phyloP scores from a whole-genome alignment of 2,113 vertebrate genomes.

The Lontra canadensis region DNA sequence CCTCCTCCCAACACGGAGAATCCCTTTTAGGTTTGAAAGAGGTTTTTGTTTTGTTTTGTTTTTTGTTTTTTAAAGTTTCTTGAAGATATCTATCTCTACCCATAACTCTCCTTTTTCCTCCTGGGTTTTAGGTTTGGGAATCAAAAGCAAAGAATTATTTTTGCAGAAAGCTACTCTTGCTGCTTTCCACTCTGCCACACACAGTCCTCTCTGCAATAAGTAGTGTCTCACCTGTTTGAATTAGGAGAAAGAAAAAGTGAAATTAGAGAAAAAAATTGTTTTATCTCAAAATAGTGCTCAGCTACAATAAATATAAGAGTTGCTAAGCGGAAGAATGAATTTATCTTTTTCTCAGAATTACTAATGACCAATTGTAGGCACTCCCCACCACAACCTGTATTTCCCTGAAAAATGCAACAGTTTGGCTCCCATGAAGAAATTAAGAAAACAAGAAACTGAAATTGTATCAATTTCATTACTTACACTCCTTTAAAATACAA shows the following conservation, averaged over 20 bases:
- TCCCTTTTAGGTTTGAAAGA: constrained; percentile 35
- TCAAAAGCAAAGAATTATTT: constrained; percentile 34
- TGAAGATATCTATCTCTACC: not conserved
- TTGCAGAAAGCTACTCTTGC: not conserved
- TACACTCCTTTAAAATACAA: constrained; percentile 80
- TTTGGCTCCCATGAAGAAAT: constrained; percentile 68
- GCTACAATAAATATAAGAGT: not conserved
- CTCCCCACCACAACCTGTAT: not conserved
- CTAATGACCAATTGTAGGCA: constrained; percentile 21
- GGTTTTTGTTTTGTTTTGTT: not conserved
- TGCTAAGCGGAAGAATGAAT: not conserved
- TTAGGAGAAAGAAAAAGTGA: not conserved
- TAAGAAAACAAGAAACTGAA: constrained; percentile 69
- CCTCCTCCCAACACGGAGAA: not conserved
- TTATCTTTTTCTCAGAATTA: constrained; percentile 55
- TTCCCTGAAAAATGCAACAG: constrained; percentile 56
- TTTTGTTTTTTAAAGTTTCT: constrained; percentile 6
- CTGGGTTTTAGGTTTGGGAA: not conserved
- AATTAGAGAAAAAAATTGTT: not conserved
- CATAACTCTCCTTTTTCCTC: not conserved
- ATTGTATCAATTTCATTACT: constrained; percentile 76
- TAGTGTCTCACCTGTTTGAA: not conserved
- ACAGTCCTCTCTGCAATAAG: not conserved
- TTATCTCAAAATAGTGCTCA: not conserved
- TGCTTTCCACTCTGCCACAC: not conserved